A percentile compares a stretch with the other conserved stretches of the same genome.
Conservation (phyloP, 1,140 invertebrate genomes). For the Neodiprion virginianus region DNA sequence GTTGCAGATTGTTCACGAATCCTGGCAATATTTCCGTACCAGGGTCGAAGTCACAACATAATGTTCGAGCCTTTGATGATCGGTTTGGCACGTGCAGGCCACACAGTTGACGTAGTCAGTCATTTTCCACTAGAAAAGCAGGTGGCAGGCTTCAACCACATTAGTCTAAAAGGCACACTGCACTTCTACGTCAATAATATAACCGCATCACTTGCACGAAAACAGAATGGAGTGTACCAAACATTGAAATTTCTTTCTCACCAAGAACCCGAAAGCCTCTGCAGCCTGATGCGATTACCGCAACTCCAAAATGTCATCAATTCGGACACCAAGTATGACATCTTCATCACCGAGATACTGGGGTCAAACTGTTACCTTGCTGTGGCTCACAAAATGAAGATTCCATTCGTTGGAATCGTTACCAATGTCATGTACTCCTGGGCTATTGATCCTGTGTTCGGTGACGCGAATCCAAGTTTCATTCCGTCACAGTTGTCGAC, state of each 20-base stretch:
- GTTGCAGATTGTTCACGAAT: constrained; percentile 42
- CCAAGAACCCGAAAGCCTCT: background rate
- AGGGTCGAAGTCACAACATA: constrained; percentile 58
- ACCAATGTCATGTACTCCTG: background rate
- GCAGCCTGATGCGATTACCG: background rate
- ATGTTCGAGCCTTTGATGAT: constrained; percentile 56
- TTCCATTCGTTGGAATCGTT: background rate
- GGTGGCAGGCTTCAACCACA: constrained; percentile 45
- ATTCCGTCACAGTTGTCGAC: background rate
- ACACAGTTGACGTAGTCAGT: constrained; percentile 55
- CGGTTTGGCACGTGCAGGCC: constrained; percentile 58
- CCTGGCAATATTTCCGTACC: constrained; percentile 56
- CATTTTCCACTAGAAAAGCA: constrained; percentile 41
- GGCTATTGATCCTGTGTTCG: background rate
- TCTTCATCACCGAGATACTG: background rate
- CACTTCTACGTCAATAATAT: background rate
- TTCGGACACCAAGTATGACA: background rate
- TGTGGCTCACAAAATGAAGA: background rate
- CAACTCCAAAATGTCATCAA: background rate
- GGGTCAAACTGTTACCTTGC: background rate
- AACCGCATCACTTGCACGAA: background rate
- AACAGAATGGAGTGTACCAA: background rate
- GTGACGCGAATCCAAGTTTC: background rate
- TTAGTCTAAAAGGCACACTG: constrained; percentile 9
- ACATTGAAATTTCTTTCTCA: background rate